phyloP scores from a whole-genome alignment of 2,888 invertebrate genomes.

The Cacoxenus indagator region DNA sequence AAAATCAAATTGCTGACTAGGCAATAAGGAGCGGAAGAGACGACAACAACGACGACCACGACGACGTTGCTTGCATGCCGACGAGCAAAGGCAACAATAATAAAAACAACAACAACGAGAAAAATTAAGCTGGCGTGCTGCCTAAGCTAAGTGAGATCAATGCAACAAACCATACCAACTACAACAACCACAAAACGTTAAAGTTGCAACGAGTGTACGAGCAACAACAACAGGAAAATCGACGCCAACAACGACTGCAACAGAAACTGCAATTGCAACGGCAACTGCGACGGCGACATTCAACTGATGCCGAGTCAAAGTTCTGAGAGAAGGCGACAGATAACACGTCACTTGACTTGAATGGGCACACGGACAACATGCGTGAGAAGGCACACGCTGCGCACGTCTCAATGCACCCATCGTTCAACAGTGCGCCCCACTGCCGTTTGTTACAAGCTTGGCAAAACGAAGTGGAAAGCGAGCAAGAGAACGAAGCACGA shows the following conservation, averaged over 20 bases:
- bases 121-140: neutral
- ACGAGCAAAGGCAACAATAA: slow-evolving; percentile 4
- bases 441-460: too few relatives aligned
- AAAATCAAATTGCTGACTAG: too few relatives aligned
- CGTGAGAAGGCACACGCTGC: slow-evolving; percentile 44
- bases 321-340: slow-evolving; percentile 70
- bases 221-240: slow-evolving; percentile 28
- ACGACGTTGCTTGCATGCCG: slow-evolving; percentile 10
- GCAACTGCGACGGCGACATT: slow-evolving; percentile 63
- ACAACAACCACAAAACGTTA: neutral
- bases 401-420: slow-evolving; percentile 20
- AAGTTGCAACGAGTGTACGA: slow-evolving; percentile 21
- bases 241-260: slow-evolving; percentile 28
- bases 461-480: too few relatives aligned
- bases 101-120: slow-evolving; percentile 22
- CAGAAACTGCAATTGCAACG: slow-evolving; percentile 42
- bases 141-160: neutral
- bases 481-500: too few relatives aligned
- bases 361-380: slow-evolving; percentile 70
- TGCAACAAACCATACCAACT: neutral
- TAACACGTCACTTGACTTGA: slow-evolving; percentile 70
- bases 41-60: slow-evolving; percentile 18
- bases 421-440: too few relatives aligned
- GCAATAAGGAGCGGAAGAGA: slow-evolving; percentile 3
- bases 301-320: slow-evolving; percentile 70